Evolutionary conservation across 2,113 vertebrate species (phyloP), one percentile per base, ranked within the genome.

Genomic region (Odobenus rosmarus): DNA sequence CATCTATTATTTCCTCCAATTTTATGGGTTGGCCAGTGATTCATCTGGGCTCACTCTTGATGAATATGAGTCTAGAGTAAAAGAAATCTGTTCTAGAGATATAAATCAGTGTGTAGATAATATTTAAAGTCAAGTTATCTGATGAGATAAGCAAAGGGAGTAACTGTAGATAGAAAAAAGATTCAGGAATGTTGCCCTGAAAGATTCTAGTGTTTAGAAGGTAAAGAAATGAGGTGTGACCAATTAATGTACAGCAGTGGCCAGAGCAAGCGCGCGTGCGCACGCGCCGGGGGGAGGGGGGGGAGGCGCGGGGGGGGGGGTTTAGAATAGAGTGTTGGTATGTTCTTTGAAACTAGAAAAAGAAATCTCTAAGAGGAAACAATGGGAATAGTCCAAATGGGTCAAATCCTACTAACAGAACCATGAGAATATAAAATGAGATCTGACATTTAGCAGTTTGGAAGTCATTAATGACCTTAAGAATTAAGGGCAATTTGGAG

Each of bases 61-160:
- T 72, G 24, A 93, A 77, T 19, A 49, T 53, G 9, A 91, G 31
- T 53, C 19, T 39, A 88, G 9, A 85, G 15, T 46, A 85, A 16
- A 67, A 14, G 19, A 67, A 26, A 15, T 87, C 24, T 23, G 11
- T 74, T 39, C 39, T 81, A 26, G 46, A 67, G 23, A 81, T 62
- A 74, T 15, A 94, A n/a, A 86, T 84, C n/a, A 69, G 3, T 42
- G 9, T 97, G 59, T 82, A 91, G 24, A 39, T 91, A 55, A 93
- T 81, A 82, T 76, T 91, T 86, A 93, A 88, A 89, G 36, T 39
- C 33, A 84, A 88, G 28, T 84, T 19, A 83, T 90, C 46, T 76
- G 55, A 87, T 84, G 33, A 95, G 23, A 88, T 67, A 93, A 69
- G 51, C 18, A 84, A 72, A 93, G 39, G 8, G n/a, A 61, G 28